These are phyloP conservation scores for Promerops cafer DNA, from an alignment of 2,113 vertebrate genomes.

Conservation along the genomic window DNA sequence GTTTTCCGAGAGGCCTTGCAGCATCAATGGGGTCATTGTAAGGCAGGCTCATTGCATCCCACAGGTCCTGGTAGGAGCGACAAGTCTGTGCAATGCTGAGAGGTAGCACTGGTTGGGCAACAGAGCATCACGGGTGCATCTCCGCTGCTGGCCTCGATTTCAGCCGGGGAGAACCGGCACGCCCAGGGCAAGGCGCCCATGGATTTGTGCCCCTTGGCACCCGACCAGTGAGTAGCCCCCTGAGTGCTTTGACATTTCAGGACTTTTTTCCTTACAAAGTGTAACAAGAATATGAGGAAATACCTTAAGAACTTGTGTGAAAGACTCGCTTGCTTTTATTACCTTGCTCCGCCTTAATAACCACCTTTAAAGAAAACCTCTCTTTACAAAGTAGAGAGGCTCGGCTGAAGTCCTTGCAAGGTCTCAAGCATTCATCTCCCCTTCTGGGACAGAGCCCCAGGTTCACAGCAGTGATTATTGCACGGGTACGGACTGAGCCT, in stretches of 20 bases:
- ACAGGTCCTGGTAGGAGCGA: neutral
- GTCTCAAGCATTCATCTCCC: neutral
- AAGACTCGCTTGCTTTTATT: neutral
- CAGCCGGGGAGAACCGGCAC: neutral
- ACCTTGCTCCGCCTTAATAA: neutral
- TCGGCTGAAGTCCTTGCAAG: neutral
- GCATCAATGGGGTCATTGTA: neutral
- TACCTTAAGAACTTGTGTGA: neutral
- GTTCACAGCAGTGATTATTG: neutral
- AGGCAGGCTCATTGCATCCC: neutral
- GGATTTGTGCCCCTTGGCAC: neutral
- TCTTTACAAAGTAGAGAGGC: neutral
- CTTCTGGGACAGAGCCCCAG: neutral
- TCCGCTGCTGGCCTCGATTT: neutral
- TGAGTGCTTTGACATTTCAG: neutral
- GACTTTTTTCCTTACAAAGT: neutral
- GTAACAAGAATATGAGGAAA: neutral
- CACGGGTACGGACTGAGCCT: neutral
- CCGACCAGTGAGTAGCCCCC: neutral
- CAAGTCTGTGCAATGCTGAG: neutral
- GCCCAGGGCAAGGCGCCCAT: neutral
- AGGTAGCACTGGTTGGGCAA: neutral
- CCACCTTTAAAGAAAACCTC: neutral
- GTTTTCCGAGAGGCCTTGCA: neutral
- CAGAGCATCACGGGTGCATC: neutral